Percentiles rank a stretch among this genome's conserved stretches.
Evolutionary conservation across 1,140 invertebrate genomes (phyloP).

Genomic region (Anthonomus grandis): DNA sequence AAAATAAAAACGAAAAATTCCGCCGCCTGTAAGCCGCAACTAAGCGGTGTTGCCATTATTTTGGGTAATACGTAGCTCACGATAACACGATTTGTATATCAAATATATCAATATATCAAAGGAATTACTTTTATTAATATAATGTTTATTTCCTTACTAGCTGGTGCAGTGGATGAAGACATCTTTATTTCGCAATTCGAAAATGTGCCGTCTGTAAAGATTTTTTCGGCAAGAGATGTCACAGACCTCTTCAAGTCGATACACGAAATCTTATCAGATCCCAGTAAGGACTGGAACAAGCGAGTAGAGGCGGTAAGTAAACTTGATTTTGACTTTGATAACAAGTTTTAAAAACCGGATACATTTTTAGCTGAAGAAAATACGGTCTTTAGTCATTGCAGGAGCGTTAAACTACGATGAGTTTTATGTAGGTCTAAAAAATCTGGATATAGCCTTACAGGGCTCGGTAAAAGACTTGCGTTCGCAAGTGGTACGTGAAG

Average conservation of each 20-base stretch:
- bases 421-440: slow-evolving; percentile 75
- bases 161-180: slow-evolving; percentile 86
- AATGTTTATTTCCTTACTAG: no score
- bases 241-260: slow-evolving; percentile 79
- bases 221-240: slow-evolving; percentile 82
- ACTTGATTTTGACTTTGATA: slow-evolving; percentile 7
- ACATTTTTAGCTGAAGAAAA: slow-evolving; percentile 69
- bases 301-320: slow-evolving; percentile 79
- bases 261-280: slow-evolving; percentile 71
- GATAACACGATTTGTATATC: no score
- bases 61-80: no score
- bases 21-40: no score
- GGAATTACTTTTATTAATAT: no score
- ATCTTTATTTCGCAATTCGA: slow-evolving; percentile 84
- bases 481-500: slow-evolving; percentile 87
- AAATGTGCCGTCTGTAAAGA: slow-evolving; percentile 72
- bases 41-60: no score
- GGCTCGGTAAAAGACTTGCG: slow-evolving; percentile 85
- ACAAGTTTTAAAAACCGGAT: not conserved
- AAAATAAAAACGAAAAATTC: no score
- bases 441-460: slow-evolving; percentile 77
- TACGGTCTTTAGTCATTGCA: slow-evolving; percentile 77
- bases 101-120: no score
- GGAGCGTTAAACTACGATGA: slow-evolving; percentile 79
- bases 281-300: slow-evolving; percentile 89